Evolutionary conservation across 2,113 vertebrate species (phyloP), one percentile per base, ranked within the genome.

Genomic region (Empidonax traillii): DNA sequence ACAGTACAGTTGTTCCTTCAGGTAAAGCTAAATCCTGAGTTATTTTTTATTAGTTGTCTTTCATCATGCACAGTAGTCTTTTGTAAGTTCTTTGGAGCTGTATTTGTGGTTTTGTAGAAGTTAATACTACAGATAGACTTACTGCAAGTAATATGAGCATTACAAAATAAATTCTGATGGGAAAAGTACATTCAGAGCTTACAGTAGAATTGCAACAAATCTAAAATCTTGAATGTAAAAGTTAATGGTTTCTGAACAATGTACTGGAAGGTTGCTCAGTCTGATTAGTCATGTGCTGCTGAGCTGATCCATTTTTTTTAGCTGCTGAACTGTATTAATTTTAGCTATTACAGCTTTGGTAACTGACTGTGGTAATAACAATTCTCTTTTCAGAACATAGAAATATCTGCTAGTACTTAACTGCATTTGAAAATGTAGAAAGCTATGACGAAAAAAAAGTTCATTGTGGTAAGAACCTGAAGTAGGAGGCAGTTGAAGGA

Each of bases 1-100:
- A 98, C 98, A 99, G 96, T 96, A 95, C 99, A 82, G 68, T 98
- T 94, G 98, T 98, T 96, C 98, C 99, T 97, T 97, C 99, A 99
- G 99, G 99, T 99, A 98, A 97, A 79, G 49, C 20, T 47, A 6
- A 69, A 41, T 58, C 25, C 25, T 58, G 65, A 74, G 35, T 3
- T 84, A 12, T 8, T 93, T 43, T 19, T 43, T 69, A 8, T 89
- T 92, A 55, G 21, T 44, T 61, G 51, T 16, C 37, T 90, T 85
- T 62, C 25, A 35, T 81, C 0, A 1, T 41, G 23, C 56, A 53
- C n/a, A 51, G 1, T 18, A 24, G 33, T 14, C 10, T 53, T 68
- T 65, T 30, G 0, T 7, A 52, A 53, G 35, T 82, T 27, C 15
- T 88, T 80, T 49, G 25, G 18, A 65, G 39, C 27, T 37, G 33